These are phyloP conservation scores for Otocyon megalotis DNA, from an alignment of 2,113 vertebrate genomes.

Conservation along the genomic window DNA sequence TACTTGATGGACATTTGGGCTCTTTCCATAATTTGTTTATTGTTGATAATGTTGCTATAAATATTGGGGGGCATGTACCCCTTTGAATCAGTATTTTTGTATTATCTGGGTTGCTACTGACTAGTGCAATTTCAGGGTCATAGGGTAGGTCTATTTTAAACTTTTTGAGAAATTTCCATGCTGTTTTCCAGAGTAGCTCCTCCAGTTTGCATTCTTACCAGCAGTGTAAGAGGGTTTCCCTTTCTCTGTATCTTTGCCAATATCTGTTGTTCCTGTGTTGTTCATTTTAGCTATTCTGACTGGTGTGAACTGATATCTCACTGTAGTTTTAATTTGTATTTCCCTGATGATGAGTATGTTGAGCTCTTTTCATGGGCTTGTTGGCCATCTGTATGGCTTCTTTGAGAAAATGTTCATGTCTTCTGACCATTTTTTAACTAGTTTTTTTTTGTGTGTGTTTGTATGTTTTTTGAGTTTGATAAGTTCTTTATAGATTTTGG, in stretches of 20 bases:
- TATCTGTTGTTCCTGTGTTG: not conserved
- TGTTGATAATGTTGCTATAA: not conserved
- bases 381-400: not conserved
- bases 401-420: not conserved
- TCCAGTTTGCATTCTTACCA: not conserved
- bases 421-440: not conserved
- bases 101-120: not conserved
- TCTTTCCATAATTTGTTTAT: not conserved
- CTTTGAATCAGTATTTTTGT: not conserved
- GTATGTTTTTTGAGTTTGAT: not conserved
- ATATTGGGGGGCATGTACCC: not conserved
- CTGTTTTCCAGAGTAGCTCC: not conserved
- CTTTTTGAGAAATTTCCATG: not conserved
- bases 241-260: not conserved
- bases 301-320: not conserved
- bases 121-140: not conserved
- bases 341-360: not conserved
- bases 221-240: not conserved
- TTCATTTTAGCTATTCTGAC: not conserved
- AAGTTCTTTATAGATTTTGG: not conserved
- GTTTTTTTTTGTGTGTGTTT: not conserved
- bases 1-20: not conserved
- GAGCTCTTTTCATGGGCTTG: not conserved
- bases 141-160: not conserved
- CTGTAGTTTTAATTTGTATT: not conserved